These are phyloP conservation scores for Anguilla marmorata DNA, from an alignment of 2,797 vertebrate genomes.

Conservation along the genomic window DNA sequence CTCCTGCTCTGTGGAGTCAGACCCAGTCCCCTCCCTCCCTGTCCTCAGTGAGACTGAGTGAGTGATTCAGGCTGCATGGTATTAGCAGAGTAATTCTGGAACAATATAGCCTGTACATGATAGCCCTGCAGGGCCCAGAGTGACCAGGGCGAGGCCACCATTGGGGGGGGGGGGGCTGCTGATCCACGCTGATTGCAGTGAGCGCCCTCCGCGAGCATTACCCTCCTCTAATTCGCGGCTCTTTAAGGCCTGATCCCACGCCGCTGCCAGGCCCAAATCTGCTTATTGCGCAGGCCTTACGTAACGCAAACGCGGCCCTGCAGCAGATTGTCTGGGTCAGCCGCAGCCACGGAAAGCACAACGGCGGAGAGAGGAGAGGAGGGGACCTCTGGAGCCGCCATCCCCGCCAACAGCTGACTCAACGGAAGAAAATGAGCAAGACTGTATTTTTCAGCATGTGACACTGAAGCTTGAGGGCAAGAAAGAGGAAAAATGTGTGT, in stretches of 20 bases:
- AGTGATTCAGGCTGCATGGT: neutral
- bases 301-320: slow-evolving; percentile 53
- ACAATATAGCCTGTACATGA: neutral
- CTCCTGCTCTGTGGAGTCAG: neutral
- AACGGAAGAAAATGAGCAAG: neutral
- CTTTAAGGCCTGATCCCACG: slow-evolving; percentile 35
- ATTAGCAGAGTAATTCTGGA: neutral
- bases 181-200: neutral
- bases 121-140: neutral
- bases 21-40: neutral
- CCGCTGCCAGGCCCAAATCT: slow-evolving; percentile 57
- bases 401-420: neutral
- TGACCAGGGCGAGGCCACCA: neutral
- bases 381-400: neutral
- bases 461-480: neutral
- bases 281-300: slow-evolving; percentile 63
- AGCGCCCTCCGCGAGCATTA: neutral
- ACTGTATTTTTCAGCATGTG: neutral
- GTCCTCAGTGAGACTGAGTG: neutral
- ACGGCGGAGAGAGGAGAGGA: neutral
- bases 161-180: neutral
- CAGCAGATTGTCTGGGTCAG: slow-evolving; percentile 46
- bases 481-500: too few relatives aligned
- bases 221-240: neutral
- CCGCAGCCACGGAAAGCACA: neutral